A percentile compares a stretch with the other conserved stretches of the same genome.
phyloP scores from a whole-genome alignment of 53 echinoderm and acorn worm species.

The Mesocentrotus franciscanus region DNA sequence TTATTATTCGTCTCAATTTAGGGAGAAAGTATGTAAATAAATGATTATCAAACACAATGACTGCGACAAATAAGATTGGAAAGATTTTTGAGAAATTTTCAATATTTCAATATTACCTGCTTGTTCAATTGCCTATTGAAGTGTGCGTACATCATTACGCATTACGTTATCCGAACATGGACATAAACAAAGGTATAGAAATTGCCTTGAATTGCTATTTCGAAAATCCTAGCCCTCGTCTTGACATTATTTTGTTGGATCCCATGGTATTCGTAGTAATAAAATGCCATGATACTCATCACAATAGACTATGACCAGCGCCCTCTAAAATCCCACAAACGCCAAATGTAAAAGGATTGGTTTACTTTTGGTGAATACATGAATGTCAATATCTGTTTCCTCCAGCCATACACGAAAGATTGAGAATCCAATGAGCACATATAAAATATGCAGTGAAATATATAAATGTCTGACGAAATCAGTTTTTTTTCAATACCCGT shows the following conservation, averaged over 20 bases:
- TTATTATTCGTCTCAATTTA: background rate
- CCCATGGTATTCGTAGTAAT: background rate
- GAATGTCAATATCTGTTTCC: background rate
- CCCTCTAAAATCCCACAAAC: background rate
- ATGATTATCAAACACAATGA: too few species aligned
- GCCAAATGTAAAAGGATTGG: background rate
- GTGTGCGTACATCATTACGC: too few species aligned
- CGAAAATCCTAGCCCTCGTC: too few species aligned
- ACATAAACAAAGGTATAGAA: too few species aligned
- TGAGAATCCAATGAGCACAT: background rate
- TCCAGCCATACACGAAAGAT: background rate
- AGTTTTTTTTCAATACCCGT: background rate
- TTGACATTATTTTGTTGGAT: background rate
- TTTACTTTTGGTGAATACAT: background rate
- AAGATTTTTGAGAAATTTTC: too few species aligned
- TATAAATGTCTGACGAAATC: background rate
- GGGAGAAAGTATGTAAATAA: background rate
- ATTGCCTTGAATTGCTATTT: too few species aligned
- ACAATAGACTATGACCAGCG: background rate
- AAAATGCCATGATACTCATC: background rate
- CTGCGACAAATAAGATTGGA: background rate
- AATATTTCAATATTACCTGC: too few species aligned
- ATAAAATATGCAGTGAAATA: background rate
- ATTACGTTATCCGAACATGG: too few species aligned
- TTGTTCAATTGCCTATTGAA: too few species aligned